These are phyloP conservation scores for Plestiodon gilberti DNA, from an alignment of 2,113 vertebrate species.

Conservation along the genomic window DNA sequence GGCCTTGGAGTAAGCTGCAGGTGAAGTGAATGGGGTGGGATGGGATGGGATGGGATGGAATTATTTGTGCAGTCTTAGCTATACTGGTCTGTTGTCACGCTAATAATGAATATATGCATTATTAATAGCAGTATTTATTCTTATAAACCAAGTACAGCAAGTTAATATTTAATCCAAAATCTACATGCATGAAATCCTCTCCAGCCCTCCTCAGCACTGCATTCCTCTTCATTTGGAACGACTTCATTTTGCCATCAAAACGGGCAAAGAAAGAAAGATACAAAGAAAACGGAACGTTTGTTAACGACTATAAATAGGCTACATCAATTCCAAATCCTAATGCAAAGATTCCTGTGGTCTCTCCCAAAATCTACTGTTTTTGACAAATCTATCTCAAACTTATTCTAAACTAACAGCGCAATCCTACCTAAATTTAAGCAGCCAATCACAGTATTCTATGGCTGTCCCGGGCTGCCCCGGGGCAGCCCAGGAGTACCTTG, in stretches of 20 bases:
- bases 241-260: background rate
- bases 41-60: background rate
- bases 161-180: conserved; percentile 71
- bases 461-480: too few relatives aligned
- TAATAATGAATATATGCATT: conserved; percentile 66
- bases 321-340: background rate
- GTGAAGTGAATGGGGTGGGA: background rate
- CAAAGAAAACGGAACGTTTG: background rate
- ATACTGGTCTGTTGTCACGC: conserved; percentile 5
- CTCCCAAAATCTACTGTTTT: background rate
- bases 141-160: conserved; percentile 38
- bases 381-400: too few relatives aligned
- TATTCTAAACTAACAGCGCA: too few relatives aligned
- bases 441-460: too few relatives aligned
- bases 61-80: conserved; percentile 22
- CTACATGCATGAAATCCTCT: conserved; percentile 1
- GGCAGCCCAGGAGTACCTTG: too few relatives aligned
- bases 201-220: background rate
- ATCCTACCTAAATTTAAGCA: too few relatives aligned
- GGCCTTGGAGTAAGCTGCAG: background rate
- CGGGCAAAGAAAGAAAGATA: too few relatives aligned
- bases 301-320: background rate
- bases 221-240: conserved; percentile 6
- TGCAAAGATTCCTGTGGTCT: background rate
- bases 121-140: conserved; percentile 71